These are phyloP conservation scores for Pseudolycoriella hygida DNA, from an alignment of 2,888 invertebrate species.

Conservation along the genomic window DNA sequence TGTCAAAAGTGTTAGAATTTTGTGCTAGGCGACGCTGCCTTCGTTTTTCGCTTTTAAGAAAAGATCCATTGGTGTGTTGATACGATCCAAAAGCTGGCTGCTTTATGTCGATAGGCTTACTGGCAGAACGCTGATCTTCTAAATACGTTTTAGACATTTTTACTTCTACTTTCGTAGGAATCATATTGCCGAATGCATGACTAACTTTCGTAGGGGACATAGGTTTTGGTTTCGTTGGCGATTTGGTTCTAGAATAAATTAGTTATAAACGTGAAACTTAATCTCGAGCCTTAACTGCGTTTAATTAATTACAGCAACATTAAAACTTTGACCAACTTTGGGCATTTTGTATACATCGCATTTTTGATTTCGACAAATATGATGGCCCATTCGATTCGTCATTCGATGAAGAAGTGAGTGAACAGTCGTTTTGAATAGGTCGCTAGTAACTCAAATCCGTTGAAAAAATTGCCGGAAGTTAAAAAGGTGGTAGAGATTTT, in stretches of 20 bases:
- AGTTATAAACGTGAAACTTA: no score
- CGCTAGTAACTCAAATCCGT: no score
- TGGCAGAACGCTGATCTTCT: conserved; percentile 11
- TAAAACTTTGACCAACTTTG: no score
- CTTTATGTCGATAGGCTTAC: conserved; percentile 23
- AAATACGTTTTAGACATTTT: conserved; percentile 15
- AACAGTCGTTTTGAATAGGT: no score
- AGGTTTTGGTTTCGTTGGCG: conserved; percentile 8
- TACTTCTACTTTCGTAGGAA: conserved; percentile 28
- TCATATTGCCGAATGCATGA: conserved; percentile 24
- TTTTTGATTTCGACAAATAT: no score
- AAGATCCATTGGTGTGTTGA: neutral
- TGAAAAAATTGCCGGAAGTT: no score
- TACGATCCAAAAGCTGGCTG: conserved; percentile 7
- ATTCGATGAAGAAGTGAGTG: no score
- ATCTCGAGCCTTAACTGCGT: no score
- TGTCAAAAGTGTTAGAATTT: conserved; percentile 24
- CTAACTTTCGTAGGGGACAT: conserved; percentile 16
- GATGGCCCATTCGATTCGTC: neutral
- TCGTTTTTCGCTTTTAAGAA: conserved; percentile 9
- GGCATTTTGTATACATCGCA: no score
- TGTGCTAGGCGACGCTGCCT: conserved; percentile 19
- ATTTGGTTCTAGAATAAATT: neutral
- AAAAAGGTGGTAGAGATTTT: no score
- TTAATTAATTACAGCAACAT: no score